Percentiles rank a stretch among this genome's conserved stretches.
Conservation (phyloP, 2,797 vertebrate species). For the Notolabrus celidotus region DNA sequence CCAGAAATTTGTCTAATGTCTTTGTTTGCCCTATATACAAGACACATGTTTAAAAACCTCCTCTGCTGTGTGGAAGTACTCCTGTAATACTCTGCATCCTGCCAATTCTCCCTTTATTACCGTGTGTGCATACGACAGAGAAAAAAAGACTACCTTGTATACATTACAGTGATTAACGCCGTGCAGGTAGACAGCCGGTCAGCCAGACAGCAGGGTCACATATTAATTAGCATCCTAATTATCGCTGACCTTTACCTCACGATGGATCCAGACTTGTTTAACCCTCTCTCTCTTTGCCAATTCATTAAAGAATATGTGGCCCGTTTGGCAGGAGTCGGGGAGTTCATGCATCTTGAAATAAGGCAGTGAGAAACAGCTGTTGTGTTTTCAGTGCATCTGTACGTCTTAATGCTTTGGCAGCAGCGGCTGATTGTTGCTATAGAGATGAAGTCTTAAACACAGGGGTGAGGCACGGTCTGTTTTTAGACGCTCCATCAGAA, state of each 20-base stretch:
- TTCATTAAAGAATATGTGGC: conserved; percentile 53
- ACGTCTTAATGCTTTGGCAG: conserved; percentile 18
- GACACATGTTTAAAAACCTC: conserved; percentile 13
- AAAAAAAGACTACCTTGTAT: conserved; percentile 22
- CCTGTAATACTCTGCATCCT: conserved; percentile 3
- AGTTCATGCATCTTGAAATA: conserved; percentile 43
- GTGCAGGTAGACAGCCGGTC: conserved; percentile 51
- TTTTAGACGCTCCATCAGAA: background rate
- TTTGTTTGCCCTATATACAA: conserved; percentile 23
- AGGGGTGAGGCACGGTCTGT: background rate
- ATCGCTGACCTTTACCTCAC: conserved; percentile 63
- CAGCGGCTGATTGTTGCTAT: conserved; percentile 1
- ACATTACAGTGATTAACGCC: conserved; percentile 50
- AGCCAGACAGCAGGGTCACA: conserved; percentile 62
- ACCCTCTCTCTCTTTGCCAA: conserved; percentile 43
- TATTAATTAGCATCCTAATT: conserved; percentile 71
- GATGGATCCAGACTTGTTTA: conserved; percentile 46
- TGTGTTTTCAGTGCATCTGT: conserved; percentile 26
- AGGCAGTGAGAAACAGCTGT: conserved; percentile 38
- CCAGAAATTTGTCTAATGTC: conserved; percentile 30
- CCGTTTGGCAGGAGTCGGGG: conserved; percentile 47
- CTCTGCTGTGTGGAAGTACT: conserved; percentile 1
- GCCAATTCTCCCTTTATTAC: background rate
- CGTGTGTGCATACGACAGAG: background rate
- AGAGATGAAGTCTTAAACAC: conserved; percentile 8